These are phyloP conservation scores for Scyliorhinus canicula DNA, from an alignment of 2,797 vertebrate species.

Conservation along the genomic window DNA sequence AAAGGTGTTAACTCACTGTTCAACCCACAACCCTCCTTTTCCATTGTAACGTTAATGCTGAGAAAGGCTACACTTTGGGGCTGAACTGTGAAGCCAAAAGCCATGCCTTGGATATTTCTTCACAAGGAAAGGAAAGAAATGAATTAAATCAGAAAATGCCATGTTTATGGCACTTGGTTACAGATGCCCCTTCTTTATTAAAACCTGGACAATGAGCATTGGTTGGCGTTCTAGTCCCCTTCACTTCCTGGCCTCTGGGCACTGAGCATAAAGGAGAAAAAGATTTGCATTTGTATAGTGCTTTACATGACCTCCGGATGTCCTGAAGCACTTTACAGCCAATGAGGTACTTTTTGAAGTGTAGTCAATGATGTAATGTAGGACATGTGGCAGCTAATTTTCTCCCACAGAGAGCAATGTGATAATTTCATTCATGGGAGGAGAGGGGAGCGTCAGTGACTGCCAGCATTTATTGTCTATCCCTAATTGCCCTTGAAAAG, in stretches of 20 bases:
- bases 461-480: not conserved
- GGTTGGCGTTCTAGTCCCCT: not conserved
- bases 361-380: not conserved
- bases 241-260: not conserved
- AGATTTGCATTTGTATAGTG: not conserved
- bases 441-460: too few relatives aligned
- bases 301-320: not conserved
- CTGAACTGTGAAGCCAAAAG: not conserved
- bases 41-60: not conserved
- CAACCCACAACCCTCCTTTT: not conserved
- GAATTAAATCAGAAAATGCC: not conserved
- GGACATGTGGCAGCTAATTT: not conserved
- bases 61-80: not conserved
- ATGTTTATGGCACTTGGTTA: not conserved
- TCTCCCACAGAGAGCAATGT: not conserved
- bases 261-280: not conserved
- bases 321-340: not conserved
- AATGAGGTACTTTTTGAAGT: not conserved
- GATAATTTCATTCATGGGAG: too few relatives aligned
- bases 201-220: not conserved
- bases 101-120: not conserved
- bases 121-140: not conserved
- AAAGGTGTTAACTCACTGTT: not conserved
- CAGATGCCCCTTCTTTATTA: not conserved
- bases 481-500: not conserved